phyloP scores from a whole-genome alignment of 2,888 invertebrate genomes.

The Euphydryas editha region DNA sequence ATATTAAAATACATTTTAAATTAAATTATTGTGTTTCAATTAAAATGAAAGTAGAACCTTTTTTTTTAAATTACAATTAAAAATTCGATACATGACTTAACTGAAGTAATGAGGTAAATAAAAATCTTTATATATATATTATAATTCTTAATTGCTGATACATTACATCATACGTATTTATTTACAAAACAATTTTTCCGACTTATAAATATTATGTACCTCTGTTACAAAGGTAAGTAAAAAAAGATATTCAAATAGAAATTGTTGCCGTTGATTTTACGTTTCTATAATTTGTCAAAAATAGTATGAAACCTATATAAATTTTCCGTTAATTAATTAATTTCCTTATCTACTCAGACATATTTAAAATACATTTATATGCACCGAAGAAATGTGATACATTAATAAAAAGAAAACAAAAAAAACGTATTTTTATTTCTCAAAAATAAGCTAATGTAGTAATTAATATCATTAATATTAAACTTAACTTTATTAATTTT shows the following conservation, averaged over 20 bases:
- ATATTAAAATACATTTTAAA: background rate
- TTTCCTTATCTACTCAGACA: background rate
- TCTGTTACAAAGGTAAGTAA: slow-evolving; percentile 9
- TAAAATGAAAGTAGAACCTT: too few relatives aligned
- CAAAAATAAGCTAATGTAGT: slow-evolving; percentile 13
- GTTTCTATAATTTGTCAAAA: background rate
- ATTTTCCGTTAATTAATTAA: slow-evolving; percentile 7
- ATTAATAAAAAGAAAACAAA: slow-evolving; percentile 9
- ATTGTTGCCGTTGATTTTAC: background rate
- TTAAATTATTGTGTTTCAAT: background rate
- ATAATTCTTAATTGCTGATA: slow-evolving; percentile 67
- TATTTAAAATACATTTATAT: background rate
- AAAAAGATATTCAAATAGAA: slow-evolving; percentile 39
- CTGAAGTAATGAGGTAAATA: slow-evolving; percentile 46
- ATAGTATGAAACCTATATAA: background rate
- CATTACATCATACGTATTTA: slow-evolving; percentile 61
- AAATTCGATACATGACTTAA: background rate
- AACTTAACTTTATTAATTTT: slow-evolving; percentile 19
- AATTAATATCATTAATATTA: slow-evolving; percentile 19
- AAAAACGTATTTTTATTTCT: slow-evolving; percentile 11
- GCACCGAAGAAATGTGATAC: background rate
- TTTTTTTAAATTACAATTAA: background rate
- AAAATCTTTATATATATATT: slow-evolving; percentile 65
- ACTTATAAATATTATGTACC: slow-evolving; percentile 26
- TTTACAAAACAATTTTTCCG: slow-evolving; percentile 65